phyloP scores from a whole-genome alignment of 2,888 invertebrate genomes.

The Ormyrus nitidulus region DNA sequence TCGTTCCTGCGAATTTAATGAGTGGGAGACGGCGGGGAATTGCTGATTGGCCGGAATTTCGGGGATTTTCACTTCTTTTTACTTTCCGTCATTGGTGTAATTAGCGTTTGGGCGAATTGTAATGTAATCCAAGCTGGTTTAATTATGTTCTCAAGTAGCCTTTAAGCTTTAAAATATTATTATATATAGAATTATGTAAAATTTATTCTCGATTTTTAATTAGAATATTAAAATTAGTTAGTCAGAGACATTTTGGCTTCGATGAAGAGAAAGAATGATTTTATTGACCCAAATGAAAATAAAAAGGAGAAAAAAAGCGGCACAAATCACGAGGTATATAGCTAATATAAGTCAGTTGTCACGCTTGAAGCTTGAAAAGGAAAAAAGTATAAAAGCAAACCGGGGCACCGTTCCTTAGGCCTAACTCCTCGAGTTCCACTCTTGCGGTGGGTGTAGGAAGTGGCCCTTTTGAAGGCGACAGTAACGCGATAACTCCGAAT shows the following conservation, averaged over 20 bases:
- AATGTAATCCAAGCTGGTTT: no score
- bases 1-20: conserved; percentile 50
- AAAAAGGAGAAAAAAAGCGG: conserved; percentile 2
- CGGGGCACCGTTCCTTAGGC: background rate
- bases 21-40: background rate
- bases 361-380: conserved; percentile 6
- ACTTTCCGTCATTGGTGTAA: no score
- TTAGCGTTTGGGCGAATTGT: no score
- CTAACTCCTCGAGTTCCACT: conserved; percentile 38
- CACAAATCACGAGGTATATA: background rate
- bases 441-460: conserved; percentile 16
- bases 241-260: no score
- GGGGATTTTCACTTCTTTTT: background rate
- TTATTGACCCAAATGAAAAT: background rate
- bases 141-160: no score
- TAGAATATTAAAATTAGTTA: no score
- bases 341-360: background rate
- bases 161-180: no score
- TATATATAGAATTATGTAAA: no score
- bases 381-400: background rate
- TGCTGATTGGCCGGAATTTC: conserved; percentile 15
- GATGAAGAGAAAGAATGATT: background rate
- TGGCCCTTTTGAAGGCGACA: conserved; percentile 30
- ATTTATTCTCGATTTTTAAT: no score
- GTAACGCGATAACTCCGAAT: conserved; percentile 62